phyloP scores from a whole-genome alignment of 2,113 vertebrate genomes.

The Ictalurus furcatus region DNA sequence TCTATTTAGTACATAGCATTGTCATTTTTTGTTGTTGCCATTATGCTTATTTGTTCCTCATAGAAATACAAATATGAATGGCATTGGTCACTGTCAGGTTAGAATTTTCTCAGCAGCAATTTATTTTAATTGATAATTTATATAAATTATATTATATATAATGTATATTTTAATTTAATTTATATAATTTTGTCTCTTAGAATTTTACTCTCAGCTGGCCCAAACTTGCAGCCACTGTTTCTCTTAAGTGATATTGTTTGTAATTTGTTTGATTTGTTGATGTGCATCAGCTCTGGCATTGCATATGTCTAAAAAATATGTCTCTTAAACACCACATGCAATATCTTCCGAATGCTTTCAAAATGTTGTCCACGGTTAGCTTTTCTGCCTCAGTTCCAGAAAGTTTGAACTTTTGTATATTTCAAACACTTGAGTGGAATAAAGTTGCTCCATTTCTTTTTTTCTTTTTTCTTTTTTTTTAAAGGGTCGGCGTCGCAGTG shows the following conservation, averaged over 20 bases:
- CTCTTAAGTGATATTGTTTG: too few species aligned
- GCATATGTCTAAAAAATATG: background rate
- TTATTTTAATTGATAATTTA: too few species aligned
- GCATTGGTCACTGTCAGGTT: background rate
- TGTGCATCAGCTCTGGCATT: background rate
- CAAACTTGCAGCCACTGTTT: too few species aligned
- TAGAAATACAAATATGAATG: background rate
- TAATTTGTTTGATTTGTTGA: too few species aligned
- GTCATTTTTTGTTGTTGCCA: too few species aligned
- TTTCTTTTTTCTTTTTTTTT: background rate
- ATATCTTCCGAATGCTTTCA: background rate
- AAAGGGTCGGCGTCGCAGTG: constrained; percentile 83
- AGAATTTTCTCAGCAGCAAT: too few species aligned
- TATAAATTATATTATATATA: too few species aligned
- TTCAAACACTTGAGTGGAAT: background rate
- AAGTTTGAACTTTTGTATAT: background rate
- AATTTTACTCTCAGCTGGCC: too few species aligned
- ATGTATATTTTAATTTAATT: too few species aligned
- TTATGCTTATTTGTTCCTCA: too few species aligned
- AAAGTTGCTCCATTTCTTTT: constrained; percentile 8
- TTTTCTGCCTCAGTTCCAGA: background rate
- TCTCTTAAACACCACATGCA: background rate
- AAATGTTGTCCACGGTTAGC: background rate
- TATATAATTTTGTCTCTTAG: too few species aligned
- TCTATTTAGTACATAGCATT: too few species aligned